Conservation (phyloP, 2,797 vertebrate genomes). For the Denticeps clupeoides region DNA sequence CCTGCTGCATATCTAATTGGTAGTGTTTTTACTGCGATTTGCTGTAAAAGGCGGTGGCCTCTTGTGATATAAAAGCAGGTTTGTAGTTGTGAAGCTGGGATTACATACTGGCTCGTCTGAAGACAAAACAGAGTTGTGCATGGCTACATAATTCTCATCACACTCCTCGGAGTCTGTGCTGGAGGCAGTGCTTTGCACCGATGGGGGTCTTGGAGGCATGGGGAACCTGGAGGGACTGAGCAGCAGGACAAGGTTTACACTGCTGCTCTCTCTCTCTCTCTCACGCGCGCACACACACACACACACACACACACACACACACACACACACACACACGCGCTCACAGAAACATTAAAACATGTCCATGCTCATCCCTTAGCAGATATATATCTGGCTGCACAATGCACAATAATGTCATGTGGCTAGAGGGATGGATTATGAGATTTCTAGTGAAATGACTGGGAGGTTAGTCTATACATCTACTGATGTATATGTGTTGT, state of each 20-base stretch:
- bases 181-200: slow-evolving; percentile 95
- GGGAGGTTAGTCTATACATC: background rate
- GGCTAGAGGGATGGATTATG: slow-evolving; percentile 36
- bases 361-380: no score
- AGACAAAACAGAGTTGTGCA: slow-evolving; percentile 82
- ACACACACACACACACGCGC: slow-evolving; percentile 6
- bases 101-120: slow-evolving; percentile 91
- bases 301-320: slow-evolving; percentile 25
- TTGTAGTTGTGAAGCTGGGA: slow-evolving; percentile 36
- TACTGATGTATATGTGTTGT: no score
- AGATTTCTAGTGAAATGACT: slow-evolving; percentile 10
- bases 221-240: slow-evolving; percentile 92
- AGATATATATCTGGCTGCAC: background rate
- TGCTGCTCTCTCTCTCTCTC: no score
- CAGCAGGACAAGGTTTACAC: slow-evolving; percentile 66
- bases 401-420: slow-evolving; percentile 21
- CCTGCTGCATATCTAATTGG: no score
- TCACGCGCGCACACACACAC: slow-evolving; percentile 49
- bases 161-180: slow-evolving; percentile 97
- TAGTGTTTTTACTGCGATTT: no score
- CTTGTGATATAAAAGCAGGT: slow-evolving; percentile 16
- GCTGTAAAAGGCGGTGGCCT: no score
- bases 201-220: slow-evolving; percentile 81
- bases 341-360: background rate
- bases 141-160: slow-evolving; percentile 95